A percentile compares a stretch with the other conserved stretches of the same genome.
phyloP scores from a whole-genome alignment of 2,797 vertebrate genomes.

The Limnodromus scolopaceus region DNA sequence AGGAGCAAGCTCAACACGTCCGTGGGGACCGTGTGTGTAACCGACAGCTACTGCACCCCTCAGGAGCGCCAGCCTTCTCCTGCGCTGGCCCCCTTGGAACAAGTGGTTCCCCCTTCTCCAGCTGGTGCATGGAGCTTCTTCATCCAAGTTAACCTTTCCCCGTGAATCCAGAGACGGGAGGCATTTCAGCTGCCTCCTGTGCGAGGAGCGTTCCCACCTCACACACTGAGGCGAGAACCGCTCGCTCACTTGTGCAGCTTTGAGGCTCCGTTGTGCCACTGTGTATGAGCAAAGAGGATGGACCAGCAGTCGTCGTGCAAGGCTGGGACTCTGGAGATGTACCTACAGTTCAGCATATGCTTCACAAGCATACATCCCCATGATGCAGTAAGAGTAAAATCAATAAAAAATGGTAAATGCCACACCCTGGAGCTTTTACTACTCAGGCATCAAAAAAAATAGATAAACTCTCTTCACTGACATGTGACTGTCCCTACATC shows the following conservation, averaged over 20 bases:
- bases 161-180: fast-evolving
- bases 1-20: neutral
- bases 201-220: neutral
- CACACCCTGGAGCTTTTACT: neutral
- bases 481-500: neutral
- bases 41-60: neutral
- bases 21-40: fast-evolving
- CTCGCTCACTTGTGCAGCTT: neutral
- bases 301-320: neutral
- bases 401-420: neutral
- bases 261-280: neutral
- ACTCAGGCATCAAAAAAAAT: neutral
- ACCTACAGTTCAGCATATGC: neutral
- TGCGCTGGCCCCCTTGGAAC: neutral
- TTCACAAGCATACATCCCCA: neutral
- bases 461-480: neutral
- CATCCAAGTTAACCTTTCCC: neutral
- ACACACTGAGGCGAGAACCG: neutral
- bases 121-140: neutral
- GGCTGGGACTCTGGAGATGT: neutral
- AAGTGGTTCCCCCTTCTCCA: neutral
- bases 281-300: neutral
- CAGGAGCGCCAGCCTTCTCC: neutral
- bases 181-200: neutral
- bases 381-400: neutral